Evolutionary conservation across 2,113 vertebrate species (phyloP).

Genomic region (Passer domesticus): DNA sequence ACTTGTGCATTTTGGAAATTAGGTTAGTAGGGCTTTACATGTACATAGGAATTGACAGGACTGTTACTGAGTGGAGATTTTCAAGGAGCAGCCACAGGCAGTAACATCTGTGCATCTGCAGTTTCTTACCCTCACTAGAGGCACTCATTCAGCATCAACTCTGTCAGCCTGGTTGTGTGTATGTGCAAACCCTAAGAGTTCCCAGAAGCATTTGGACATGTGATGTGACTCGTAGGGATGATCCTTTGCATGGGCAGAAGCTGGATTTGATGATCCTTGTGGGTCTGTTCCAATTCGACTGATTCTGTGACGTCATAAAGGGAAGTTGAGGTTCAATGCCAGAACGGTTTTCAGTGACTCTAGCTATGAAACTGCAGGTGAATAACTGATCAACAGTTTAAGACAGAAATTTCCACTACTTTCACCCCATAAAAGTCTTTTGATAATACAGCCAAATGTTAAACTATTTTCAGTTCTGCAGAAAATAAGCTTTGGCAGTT

Average conservation of each 20-base stretch:
- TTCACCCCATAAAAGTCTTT: neutral
- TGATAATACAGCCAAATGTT: neutral
- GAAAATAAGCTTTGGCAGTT: neutral
- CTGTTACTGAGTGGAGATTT: neutral
- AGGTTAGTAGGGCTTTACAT: neutral
- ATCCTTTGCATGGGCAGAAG: neutral
- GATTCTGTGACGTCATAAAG: neutral
- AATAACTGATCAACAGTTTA: neutral
- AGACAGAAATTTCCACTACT: neutral
- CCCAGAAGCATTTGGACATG: neutral
- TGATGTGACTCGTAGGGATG: neutral
- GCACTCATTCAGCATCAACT: neutral
- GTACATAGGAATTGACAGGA: neutral
- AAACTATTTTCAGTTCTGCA: neutral
- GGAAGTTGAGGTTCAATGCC: fast-evolving
- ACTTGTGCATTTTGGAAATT: neutral
- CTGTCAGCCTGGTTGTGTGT: neutral
- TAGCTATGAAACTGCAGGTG: neutral
- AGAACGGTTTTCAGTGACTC: neutral
- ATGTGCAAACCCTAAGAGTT: neutral
- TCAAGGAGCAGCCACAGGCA: neutral
- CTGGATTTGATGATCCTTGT: neutral
- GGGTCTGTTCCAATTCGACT: neutral
- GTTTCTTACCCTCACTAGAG: neutral
- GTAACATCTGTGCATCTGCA: neutral